Conservation (phyloP, 2,888 invertebrate genomes). For the Spialia ferax region DNA sequence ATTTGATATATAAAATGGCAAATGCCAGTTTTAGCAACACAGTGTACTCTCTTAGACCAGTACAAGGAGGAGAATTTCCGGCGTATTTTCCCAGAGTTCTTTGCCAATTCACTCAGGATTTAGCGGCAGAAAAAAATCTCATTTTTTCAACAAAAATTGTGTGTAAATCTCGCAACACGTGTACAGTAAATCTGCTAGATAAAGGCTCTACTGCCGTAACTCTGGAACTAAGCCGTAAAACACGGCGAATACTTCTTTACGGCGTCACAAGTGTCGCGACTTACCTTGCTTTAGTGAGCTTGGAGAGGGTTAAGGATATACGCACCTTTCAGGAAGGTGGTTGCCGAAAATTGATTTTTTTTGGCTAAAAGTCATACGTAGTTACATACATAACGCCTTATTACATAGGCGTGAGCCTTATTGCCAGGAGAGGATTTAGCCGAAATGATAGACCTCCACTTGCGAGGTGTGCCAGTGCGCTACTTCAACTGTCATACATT, state of each 20-base stretch:
- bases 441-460: too few species aligned
- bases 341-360: not conserved
- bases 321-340: not conserved
- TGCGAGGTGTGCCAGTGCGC: too few species aligned
- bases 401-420: too few species aligned
- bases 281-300: constrained; percentile 31
- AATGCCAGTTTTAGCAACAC: too few species aligned
- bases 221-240: constrained; percentile 66
- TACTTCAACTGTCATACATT: too few species aligned
- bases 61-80: not conserved
- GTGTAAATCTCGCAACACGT: constrained; percentile 49
- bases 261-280: constrained; percentile 57
- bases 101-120: not conserved
- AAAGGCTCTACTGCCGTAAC: constrained; percentile 59
- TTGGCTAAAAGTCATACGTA: too few species aligned
- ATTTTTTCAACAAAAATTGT: constrained; percentile 37
- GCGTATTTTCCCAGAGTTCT: not conserved
- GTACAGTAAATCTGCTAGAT: constrained; percentile 54
- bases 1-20: too few species aligned
- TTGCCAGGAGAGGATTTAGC: too few species aligned
- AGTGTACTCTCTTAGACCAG: too few species aligned
- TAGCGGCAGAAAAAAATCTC: constrained; percentile 10
- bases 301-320: constrained; percentile 17
- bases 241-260: constrained; percentile 76
- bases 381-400: too few species aligned